Base-by-base conservation (phyloP, 2,113 vertebrate species). In the pig (Sus scrofa) region DNA sequence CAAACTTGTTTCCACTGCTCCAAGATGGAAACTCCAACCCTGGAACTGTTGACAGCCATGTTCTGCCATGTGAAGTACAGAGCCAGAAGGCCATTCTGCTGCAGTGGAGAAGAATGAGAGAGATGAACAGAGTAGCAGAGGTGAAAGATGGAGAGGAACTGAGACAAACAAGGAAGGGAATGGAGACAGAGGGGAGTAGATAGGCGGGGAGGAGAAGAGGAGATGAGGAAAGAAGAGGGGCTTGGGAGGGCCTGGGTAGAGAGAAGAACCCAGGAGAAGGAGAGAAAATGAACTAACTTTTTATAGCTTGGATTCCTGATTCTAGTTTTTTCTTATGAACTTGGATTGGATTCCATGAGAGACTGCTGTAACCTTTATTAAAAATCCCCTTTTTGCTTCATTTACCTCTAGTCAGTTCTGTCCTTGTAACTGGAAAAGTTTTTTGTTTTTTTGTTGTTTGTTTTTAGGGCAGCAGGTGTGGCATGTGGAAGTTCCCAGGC, bases 321-420 rank as follows among this genome's bases (percentile, higher is more conserved):
- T 94, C 70, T 95, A 14, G 11, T 89, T 85, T 92, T 89, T 62
- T 84, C 37, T 79, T 89, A 85, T 5, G 44, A 52, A 19, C 30
- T 71, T 85, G 44, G 78, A 32, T 85, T 92, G 52, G 52, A 56
- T 78, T 78, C 44, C 19, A 10, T 65, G 50, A 44, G 70, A 75
- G 20, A 71, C 1, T 93, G 34, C 10, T 63, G 15, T 90, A 94
- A 54, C 6, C 6, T 67, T 78, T 89, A 16, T 88, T 65, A 27
- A 34, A 87, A n/a, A 44, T 39, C 15, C n/a, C 12, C 27, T 27
- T 63, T 86, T 91, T 83, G 52, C 20, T 83, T 81, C n/a, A 77
- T 27, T 18, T 67, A 32, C 34, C 60, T 63, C n/a, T 68, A 14
- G 37, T 81, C 32, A 75, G 18, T 54, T 78, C 22, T 86, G 13